phyloP scores from a whole-genome alignment of 2,113 vertebrate species.

The Nanorana parkeri region DNA sequence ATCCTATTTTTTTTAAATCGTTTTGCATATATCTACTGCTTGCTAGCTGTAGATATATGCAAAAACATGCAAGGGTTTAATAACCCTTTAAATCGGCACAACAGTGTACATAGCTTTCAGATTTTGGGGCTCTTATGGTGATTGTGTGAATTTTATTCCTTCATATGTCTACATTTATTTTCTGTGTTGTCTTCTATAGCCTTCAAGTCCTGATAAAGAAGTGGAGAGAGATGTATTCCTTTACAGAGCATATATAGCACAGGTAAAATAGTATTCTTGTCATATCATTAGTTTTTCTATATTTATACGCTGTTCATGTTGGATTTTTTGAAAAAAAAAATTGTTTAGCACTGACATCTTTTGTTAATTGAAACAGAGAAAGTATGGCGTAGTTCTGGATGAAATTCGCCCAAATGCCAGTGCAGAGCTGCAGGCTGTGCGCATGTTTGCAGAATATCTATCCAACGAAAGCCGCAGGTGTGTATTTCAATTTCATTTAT shows the following conservation, averaged over 20 bases:
- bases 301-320: background rate
- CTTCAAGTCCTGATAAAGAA: conserved; percentile 81
- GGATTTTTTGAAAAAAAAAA: too few species aligned
- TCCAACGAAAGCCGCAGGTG: conserved; percentile 85
- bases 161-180: background rate
- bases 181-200: conserved; percentile 67
- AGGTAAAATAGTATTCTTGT: conserved; percentile 72
- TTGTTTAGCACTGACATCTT: background rate
- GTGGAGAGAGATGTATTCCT: conserved; percentile 89
- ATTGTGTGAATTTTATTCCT: too few species aligned
- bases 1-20: too few species aligned
- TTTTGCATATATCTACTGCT: too few species aligned
- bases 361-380: conserved; percentile 73
- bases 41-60: too few species aligned
- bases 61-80: too few species aligned
- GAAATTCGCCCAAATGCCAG: conserved; percentile 82
- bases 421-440: conserved; percentile 88
- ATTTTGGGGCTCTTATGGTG: too few species aligned
- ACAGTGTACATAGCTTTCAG: too few species aligned
- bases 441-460: conserved; percentile 90
- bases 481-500: background rate
- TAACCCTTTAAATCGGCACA: too few species aligned
- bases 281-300: background rate
- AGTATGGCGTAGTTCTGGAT: conserved; percentile 91
- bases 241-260: conserved; percentile 91